Percentiles rank a stretch among this genome's conserved stretches.
Conservation (phyloP, 2,113 vertebrate species). For the Regulus satrapa region DNA sequence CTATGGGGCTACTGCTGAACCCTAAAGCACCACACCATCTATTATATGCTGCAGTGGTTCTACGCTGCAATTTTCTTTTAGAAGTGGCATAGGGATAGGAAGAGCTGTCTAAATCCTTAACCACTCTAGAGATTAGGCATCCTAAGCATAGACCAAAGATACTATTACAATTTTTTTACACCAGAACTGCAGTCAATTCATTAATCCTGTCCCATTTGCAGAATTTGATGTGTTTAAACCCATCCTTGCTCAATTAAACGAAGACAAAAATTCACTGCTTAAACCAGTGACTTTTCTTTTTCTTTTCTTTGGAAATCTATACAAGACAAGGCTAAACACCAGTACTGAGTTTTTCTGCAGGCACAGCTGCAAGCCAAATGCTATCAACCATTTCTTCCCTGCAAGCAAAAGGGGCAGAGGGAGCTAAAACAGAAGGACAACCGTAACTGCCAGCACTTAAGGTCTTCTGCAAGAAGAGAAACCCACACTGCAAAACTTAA, state of each 20-base stretch:
- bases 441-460: not conserved
- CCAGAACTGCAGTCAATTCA: not conserved
- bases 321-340: not conserved
- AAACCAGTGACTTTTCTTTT: not conserved
- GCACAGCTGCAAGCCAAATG: not conserved
- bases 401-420: not conserved
- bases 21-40: not conserved
- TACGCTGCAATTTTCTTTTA: not conserved
- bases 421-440: not conserved
- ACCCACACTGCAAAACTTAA: not conserved
- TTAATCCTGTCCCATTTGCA: not conserved
- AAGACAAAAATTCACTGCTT: not conserved
- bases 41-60: not conserved
- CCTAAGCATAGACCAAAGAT: not conserved
- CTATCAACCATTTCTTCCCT: not conserved
- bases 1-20: not conserved
- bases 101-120: not conserved
- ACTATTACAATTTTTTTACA: not conserved
- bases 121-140: not conserved
- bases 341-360: not conserved
- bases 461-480: not conserved
- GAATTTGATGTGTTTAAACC: not conserved
- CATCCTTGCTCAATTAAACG: accelerated
- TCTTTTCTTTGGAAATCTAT: not conserved
- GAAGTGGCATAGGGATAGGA: not conserved